phyloP scores from a whole-genome alignment of 2,797 vertebrate species.

The Dromococcyx pavoninus region DNA sequence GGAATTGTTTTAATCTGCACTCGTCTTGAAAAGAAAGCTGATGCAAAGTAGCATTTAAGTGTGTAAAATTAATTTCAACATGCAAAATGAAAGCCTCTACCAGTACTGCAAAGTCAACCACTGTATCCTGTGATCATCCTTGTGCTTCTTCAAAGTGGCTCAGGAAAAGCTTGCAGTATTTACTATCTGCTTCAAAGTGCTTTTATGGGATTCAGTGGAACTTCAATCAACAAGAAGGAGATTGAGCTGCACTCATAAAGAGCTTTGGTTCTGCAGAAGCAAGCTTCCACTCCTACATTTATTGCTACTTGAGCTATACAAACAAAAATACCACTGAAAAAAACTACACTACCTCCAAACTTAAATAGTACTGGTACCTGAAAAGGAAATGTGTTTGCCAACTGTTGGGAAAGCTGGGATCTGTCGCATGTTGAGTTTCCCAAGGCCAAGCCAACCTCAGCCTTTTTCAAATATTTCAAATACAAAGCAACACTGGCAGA shows the following conservation, averaged over 20 bases:
- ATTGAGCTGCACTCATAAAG: slow-evolving; percentile 51
- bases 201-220: not conserved
- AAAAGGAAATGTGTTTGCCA: slow-evolving; percentile 20
- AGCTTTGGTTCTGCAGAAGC: slow-evolving; percentile 61
- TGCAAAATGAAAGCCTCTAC: slow-evolving; percentile 23
- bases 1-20: not conserved
- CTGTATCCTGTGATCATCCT: not conserved
- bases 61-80: not conserved
- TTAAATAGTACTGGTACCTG: slow-evolving; percentile 20
- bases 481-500: not conserved
- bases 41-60: not conserved
- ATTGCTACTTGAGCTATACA: slow-evolving; percentile 56
- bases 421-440: not conserved
- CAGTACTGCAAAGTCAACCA: slow-evolving; percentile 22
- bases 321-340: not conserved
- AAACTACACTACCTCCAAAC: not conserved
- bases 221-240: not conserved
- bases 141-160: slow-evolving; percentile 55
- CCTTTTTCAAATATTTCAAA: slow-evolving; percentile 10
- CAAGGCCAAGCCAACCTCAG: slow-evolving; percentile 5
- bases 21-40: slow-evolving; percentile 7
- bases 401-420: not conserved
- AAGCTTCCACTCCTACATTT: slow-evolving; percentile 44
- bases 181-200: slow-evolving; percentile 51
- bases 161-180: slow-evolving; percentile 38